These are phyloP conservation scores for Alosa alosa DNA, from an alignment of 2,113 vertebrate genomes.

Conservation along the genomic window DNA sequence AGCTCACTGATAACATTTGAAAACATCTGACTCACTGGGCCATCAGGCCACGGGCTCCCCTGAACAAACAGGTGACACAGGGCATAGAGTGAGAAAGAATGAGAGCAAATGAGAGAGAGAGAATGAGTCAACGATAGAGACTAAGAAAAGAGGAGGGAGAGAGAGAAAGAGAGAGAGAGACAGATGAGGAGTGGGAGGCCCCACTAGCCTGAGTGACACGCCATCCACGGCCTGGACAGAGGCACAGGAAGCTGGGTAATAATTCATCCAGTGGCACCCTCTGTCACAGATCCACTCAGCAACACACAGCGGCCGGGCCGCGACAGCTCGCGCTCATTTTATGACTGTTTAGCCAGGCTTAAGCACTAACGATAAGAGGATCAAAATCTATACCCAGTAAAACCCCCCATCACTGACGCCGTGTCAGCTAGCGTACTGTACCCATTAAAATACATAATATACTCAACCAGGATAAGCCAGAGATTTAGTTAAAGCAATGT, in stretches of 20 bases:
- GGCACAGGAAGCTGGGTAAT: constrained; percentile 3
- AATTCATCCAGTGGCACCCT: neutral
- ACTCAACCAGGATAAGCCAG: neutral
- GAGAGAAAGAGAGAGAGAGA: neutral
- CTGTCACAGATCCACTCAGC: neutral
- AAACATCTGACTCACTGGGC: neutral
- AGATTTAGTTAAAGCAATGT: constrained; percentile 21
- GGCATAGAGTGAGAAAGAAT: neutral
- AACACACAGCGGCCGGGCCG: neutral
- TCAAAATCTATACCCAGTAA: neutral
- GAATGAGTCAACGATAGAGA: neutral
- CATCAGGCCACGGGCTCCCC: neutral
- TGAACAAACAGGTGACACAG: neutral
- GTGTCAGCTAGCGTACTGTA: neutral
- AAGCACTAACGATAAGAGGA: constrained; percentile 6
- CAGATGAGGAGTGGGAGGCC: neutral
- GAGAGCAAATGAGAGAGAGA: neutral
- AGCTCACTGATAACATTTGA: constrained; percentile 39
- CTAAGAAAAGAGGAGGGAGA: neutral
- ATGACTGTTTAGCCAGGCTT: constrained; percentile 14
- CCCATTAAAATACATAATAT: neutral
- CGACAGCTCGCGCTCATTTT: neutral
- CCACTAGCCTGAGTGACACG: neutral
- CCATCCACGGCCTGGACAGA: neutral
- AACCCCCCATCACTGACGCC: neutral